Evolutionary conservation across 2,888 invertebrate genomes (phyloP).

Genomic region (Chalcis sispes): DNA sequence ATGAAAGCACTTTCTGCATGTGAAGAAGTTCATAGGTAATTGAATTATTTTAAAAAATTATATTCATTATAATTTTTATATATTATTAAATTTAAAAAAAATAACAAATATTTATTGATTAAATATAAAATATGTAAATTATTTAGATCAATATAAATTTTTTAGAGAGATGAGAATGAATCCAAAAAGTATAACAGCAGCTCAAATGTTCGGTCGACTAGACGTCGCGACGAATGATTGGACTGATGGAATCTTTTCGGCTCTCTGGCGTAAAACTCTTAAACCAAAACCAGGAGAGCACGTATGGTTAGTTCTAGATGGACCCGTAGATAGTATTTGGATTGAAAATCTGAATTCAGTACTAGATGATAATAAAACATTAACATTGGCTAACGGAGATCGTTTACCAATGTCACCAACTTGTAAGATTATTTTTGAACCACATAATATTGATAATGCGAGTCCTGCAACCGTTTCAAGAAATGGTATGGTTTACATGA

Average conservation of each 20-base stretch:
- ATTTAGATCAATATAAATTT: constrained; percentile 2
- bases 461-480: constrained; percentile 97
- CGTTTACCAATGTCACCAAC: constrained; percentile 94
- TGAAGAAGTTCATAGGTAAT: constrained; percentile 88
- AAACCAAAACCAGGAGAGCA: constrained; percentile 90
- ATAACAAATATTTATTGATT: background rate
- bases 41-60: constrained; percentile 26
- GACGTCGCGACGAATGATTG: constrained; percentile 99
- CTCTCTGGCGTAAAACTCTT: constrained; percentile 95
- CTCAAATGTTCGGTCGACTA: constrained; percentile 97
- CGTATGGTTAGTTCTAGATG: constrained; percentile 96
- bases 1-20: constrained; percentile 94
- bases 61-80: no score
- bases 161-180: constrained; percentile 97
- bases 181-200: constrained; percentile 97
- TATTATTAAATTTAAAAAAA: background rate
- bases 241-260: constrained; percentile 99
- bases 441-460: constrained; percentile 98
- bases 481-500: constrained; percentile 98
- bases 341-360: constrained; percentile 98
- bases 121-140: constrained; percentile 28
- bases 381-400: constrained; percentile 97
- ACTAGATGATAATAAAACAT: constrained; percentile 95
- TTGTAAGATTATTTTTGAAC: constrained; percentile 97
- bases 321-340: constrained; percentile 98